These are phyloP conservation scores for Penaeus indicus DNA, from an alignment of 1,140 invertebrate species.

Conservation along the genomic window DNA sequence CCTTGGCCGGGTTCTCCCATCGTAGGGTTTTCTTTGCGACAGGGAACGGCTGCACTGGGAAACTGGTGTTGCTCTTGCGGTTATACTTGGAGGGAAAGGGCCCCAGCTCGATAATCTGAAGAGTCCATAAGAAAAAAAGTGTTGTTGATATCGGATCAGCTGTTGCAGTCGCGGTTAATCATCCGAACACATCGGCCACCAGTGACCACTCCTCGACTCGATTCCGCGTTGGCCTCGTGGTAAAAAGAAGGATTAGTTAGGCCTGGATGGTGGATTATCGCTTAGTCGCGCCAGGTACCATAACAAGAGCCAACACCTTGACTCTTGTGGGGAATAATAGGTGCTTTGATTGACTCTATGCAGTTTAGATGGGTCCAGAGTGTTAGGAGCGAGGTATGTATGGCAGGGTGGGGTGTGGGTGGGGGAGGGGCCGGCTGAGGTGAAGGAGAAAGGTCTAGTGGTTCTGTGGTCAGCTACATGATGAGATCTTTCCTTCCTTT, in stretches of 20 bases:
- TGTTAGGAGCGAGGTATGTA: not conserved
- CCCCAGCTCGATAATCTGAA: not conserved
- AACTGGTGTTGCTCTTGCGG: not conserved
- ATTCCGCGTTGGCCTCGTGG: slow-evolving; percentile 36
- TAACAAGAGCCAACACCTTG: slow-evolving; percentile 39
- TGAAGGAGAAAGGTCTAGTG: too few relatives aligned
- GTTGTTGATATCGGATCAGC: too few relatives aligned
- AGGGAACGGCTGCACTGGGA: not conserved
- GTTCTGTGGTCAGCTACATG: too few relatives aligned
- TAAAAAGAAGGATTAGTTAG: slow-evolving; percentile 49
- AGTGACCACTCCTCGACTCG: slow-evolving; percentile 27
- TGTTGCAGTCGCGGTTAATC: not conserved
- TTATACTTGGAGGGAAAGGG: not conserved
- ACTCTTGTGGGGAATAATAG: slow-evolving; percentile 28
- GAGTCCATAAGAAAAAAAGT: too few relatives aligned
- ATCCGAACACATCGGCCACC: not conserved
- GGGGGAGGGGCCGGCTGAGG: too few relatives aligned
- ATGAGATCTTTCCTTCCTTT: too few relatives aligned
- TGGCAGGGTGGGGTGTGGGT: not conserved
- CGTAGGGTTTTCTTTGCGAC: not conserved
- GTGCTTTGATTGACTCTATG: slow-evolving; percentile 32
- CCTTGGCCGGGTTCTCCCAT: not conserved
- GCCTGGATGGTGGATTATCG: slow-evolving; percentile 53
- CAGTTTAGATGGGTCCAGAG: not conserved
- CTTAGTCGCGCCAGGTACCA: slow-evolving; percentile 46